Conservation (phyloP, 1,140 invertebrate genomes). For the Heliconius himera region DNA sequence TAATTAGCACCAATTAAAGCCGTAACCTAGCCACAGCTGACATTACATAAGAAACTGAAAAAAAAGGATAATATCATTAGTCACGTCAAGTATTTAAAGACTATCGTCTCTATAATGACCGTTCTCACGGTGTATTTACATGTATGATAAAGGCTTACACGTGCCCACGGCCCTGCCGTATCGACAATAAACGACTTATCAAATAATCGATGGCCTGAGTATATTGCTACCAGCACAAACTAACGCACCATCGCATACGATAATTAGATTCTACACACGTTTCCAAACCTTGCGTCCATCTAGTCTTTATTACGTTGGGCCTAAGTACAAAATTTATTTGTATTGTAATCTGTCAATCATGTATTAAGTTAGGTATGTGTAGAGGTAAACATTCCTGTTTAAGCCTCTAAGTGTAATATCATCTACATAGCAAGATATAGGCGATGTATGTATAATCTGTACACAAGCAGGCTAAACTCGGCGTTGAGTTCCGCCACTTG, state of each 20-base stretch:
- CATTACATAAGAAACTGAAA: slow-evolving; percentile 3
- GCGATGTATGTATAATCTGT: neutral
- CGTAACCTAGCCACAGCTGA: neutral
- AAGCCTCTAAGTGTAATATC: neutral
- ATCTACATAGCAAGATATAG: neutral
- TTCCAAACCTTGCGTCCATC: neutral
- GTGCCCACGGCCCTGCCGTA: slow-evolving; percentile 47
- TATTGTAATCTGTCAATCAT: slow-evolving; percentile 11
- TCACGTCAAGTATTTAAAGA: neutral
- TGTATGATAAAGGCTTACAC: slow-evolving; percentile 41
- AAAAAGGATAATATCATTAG: neutral
- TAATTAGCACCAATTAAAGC: neutral
- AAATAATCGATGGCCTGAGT: slow-evolving; percentile 70
- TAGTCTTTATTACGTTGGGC: slow-evolving; percentile 3
- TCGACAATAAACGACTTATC: slow-evolving; percentile 66
- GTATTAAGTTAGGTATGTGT: neutral
- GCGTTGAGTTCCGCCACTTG: too few species aligned
- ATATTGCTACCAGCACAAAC: slow-evolving; percentile 44
- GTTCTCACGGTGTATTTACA: slow-evolving; percentile 14
- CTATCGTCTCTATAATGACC: slow-evolving; percentile 12
- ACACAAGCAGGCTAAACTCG: too few species aligned
- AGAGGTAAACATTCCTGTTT: neutral
- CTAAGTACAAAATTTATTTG: slow-evolving; percentile 9
- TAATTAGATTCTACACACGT: slow-evolving; percentile 31
- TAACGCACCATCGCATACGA: slow-evolving; percentile 38